Base-by-base conservation (phyloP, 2,888 invertebrate species). In the Pseudeuparius sepicola region DNA sequence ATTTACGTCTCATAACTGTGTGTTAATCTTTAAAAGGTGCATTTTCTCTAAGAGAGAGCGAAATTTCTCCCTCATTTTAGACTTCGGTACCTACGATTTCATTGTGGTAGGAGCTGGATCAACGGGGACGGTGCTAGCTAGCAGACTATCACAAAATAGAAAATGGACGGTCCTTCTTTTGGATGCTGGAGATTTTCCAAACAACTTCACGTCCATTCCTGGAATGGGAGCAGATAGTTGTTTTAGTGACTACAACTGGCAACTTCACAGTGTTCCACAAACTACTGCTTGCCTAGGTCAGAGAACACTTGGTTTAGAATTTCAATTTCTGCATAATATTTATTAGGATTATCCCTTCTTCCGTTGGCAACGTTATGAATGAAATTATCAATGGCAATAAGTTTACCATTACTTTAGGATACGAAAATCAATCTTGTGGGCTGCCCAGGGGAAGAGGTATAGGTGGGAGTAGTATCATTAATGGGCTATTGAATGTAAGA, bases 401-500 rank as follows among this genome's bases (percentile, higher is more conserved):
- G n/a, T n/a, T n/a, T n/a, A n/a, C n/a, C n/a, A n/a, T n/a, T n/a
- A n/a, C n/a, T n/a, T n/a, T n/a, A n/a, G n/a, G n/a, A n/a, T n/a
- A n/a, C n/a, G n/a, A n/a, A n/a, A n/a, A n/a, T n/a, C n/a, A n/a
- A n/a, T n/a, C n/a, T n/a, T n/a, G n/a, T n/a, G n/a, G n/a, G n/a
- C n/a, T n/a, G n/a, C n/a, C n/a, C n/a, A n/a, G 65, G 24, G 70
- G 69, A 1, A 66, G 63, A 49, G 65, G 65, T 1, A 52, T 71
- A 15, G 71, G 71, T 3, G 70, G 70, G 2, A 56, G 59, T 0
- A 63, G 65, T 29, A 52, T 63, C 4, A 54, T 68, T 4, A 70
- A 70, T 46, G 62, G 59, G 41, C 63, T 70, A 63, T 52, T 66
- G 4, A 68, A 69, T 45, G 53, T 62, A 1, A 48, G 69, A 29